phyloP scores from a whole-genome alignment of 2,113 vertebrate species.

The Anolis carolinensis region DNA sequence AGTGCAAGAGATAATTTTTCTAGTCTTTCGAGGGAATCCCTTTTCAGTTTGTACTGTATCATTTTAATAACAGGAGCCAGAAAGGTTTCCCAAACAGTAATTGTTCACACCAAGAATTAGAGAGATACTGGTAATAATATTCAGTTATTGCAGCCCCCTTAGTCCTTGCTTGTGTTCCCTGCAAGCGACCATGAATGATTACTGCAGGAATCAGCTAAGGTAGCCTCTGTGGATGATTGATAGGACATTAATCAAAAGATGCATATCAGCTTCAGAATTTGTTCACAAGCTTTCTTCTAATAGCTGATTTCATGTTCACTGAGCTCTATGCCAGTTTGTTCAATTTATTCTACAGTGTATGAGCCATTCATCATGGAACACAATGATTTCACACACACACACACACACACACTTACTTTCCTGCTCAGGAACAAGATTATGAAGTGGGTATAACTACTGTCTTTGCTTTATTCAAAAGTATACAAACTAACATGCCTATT shows the following conservation, averaged over 20 bases:
- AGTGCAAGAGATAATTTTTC: conserved; percentile 71
- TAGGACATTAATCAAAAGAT: conserved; percentile 95
- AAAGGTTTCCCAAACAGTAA: conserved; percentile 75
- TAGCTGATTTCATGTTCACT: conserved; percentile 91
- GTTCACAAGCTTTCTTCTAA: conserved; percentile 91
- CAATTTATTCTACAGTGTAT: conserved; percentile 89
- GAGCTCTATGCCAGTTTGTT: conserved; percentile 86
- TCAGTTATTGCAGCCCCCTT: conserved; percentile 70
- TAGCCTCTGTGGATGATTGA: conserved; percentile 87
- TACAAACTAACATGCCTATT: not conserved
- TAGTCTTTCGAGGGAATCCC: conserved; percentile 67
- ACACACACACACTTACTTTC: conserved; percentile 47
- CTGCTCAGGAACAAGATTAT: conserved; percentile 75
- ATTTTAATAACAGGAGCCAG: conserved; percentile 77
- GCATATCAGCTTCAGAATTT: conserved; percentile 91
- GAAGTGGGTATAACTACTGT: conserved; percentile 72
- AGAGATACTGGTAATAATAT: conserved; percentile 80
- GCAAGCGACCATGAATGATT: conserved; percentile 86
- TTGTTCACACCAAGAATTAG: conserved; percentile 78
- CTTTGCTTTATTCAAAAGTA: conserved; percentile 75
- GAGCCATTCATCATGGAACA: conserved; percentile 88
- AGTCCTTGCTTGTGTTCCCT: conserved; percentile 74
- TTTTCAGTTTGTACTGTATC: conserved; percentile 76
- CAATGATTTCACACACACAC: conserved; percentile 76
- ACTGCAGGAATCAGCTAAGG: conserved; percentile 79